These are phyloP conservation scores for Coleophora deauratella DNA, from an alignment of 2,888 invertebrate genomes.

Conservation along the genomic window DNA sequence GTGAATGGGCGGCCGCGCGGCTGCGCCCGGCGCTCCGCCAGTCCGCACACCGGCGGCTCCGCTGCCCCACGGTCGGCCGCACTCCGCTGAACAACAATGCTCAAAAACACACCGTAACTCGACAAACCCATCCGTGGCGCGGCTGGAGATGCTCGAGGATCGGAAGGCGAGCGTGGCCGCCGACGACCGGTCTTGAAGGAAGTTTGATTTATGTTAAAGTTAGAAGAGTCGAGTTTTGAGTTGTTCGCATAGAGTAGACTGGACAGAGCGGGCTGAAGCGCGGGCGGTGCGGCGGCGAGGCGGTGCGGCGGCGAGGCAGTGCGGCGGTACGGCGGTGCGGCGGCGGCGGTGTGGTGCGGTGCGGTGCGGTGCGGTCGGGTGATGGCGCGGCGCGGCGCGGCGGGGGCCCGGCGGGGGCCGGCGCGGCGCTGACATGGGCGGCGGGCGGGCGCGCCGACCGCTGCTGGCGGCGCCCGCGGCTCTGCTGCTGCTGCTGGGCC, in stretches of 20 bases:
- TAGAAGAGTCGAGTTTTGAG: conserved; percentile 51
- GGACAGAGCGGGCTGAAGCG: conserved; percentile 54
- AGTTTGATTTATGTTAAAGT: conserved; percentile 63
- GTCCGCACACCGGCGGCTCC: conserved; percentile 74
- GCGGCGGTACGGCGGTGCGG: conserved; percentile 24
- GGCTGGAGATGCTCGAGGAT: conserved; percentile 60
- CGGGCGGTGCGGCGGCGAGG: conserved; percentile 34
- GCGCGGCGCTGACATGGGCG: conserved; percentile 70
- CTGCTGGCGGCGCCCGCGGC: conserved; percentile 70
- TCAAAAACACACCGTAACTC: conserved; percentile 64
- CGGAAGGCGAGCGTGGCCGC: conserved; percentile 64
- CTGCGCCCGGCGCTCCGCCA: conserved; percentile 50
- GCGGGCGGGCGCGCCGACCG: conserved; percentile 67
- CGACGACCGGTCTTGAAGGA: conserved; percentile 59
- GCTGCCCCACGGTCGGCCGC: conserved; percentile 74
- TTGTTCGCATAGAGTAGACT: conserved; percentile 57
- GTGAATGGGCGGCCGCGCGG: conserved; percentile 35
- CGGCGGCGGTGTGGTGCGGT: conserved; percentile 55
- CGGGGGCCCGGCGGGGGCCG: conserved; percentile 58
- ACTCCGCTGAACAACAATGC: conserved; percentile 72
- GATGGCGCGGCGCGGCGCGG: conserved; percentile 56
- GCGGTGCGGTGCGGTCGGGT: conserved; percentile 47
- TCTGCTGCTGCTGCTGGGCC: conserved; percentile 71
- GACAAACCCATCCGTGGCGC: conserved; percentile 49
- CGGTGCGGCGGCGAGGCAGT: conserved; percentile 15